Conservation (phyloP, 2,888 invertebrate genomes). For the Atrina japonica region DNA sequence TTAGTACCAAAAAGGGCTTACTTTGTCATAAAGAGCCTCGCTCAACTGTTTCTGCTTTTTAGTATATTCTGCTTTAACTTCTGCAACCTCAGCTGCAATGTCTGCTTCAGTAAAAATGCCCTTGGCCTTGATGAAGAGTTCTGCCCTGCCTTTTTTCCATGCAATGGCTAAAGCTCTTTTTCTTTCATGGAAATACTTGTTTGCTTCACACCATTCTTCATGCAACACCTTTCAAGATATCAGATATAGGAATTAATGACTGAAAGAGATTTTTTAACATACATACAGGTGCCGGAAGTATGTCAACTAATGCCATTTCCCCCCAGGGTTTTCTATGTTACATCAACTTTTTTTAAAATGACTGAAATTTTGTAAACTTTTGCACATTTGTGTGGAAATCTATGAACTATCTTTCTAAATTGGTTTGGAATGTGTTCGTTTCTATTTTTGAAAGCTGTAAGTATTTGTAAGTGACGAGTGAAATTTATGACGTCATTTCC, state of each 20-base stretch:
- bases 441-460: no score
- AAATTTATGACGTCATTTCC: no score
- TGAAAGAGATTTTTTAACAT: background rate
- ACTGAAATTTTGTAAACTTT: no score
- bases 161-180: conserved; percentile 70
- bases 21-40: conserved; percentile 73
- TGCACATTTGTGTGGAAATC: no score
- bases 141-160: conserved; percentile 75
- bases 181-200: conserved; percentile 73
- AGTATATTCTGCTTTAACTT: conserved; percentile 67
- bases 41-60: conserved; percentile 71
- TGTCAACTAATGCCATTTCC: background rate
- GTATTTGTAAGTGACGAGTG: no score
- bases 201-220: conserved; percentile 77
- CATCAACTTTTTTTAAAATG: no score
- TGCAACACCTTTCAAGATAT: conserved; percentile 72
- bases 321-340: background rate
- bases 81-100: conserved; percentile 68
- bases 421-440: no score
- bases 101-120: conserved; percentile 70
- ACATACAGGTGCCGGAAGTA: background rate
- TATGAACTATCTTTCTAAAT: no score
- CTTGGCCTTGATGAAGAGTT: conserved; percentile 72
- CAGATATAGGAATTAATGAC: background rate
- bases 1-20: conserved; percentile 54